Base-by-base conservation (phyloP, 2,888 invertebrate genomes). In the Spisula subtruncata region DNA sequence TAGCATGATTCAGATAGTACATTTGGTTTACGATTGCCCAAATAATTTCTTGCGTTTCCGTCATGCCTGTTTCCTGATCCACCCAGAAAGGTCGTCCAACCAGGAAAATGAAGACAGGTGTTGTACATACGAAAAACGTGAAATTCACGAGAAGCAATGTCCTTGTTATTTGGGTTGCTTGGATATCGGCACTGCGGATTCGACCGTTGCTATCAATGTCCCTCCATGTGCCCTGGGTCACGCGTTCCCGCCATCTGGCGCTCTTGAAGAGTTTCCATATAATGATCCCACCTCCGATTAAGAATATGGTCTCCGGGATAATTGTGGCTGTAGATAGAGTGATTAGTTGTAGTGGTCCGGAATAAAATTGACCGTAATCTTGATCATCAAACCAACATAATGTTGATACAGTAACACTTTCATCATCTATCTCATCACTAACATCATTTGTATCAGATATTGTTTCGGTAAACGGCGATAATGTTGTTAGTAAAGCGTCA, bases 1-100 rank as follows among this genome's bases (percentile, higher is more conserved):
- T 41, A 0, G 87, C 54, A 75, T 83, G 75, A 35, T 87, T 87
- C 1, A 54, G 51, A 41, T 54, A 87, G 35, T 32, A 83, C 46
- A 87, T 16, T 20, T 56, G 41, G 56, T 87, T 87, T 10, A 79
- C n/a, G n/a, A 83, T n/a, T 8, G 87, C 87, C 87, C 87, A 87
- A 1, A 87, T 32, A 32, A 87, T 79, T n/a, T 87, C 87, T 20
- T 87, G 87, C 20, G 46, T 35, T 56, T 35, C 46, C 0, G 83
- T 87, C 87, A 87, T 87, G 0, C 87, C 87, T 4, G 1, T 71
- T 10, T 87, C 51, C 8, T 10, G 32, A 56, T 87, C 56, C 2
- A 87, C 60, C 83, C 83, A 83, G 35, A 14, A n/a, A 48, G 56
- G 12, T n/a, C 83, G 54, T 4, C 83, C 83, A 8, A 75, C 10